Conservation (phyloP, 2,888 invertebrate species). For the Poecilobothrus nobilitatus region DNA sequence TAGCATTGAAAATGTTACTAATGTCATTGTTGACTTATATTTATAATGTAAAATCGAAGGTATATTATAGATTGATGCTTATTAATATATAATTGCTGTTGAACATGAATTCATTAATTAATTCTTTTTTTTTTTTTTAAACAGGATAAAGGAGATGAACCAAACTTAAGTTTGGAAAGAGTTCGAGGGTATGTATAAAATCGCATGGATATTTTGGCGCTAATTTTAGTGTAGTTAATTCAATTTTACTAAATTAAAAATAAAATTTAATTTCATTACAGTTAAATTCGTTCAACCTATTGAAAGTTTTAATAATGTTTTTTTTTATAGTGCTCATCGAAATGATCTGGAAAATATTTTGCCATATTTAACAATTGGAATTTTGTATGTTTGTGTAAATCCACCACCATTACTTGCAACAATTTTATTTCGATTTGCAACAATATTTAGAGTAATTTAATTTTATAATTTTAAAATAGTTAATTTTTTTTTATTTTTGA, state of each 20-base stretch:
- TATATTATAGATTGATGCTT: too few species aligned
- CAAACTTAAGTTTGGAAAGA: slow-evolving; percentile 43
- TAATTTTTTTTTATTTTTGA: neutral
- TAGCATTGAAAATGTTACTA: slow-evolving; percentile 41
- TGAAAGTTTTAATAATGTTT: neutral
- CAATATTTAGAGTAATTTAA: slow-evolving; percentile 45
- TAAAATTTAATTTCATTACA: too few species aligned
- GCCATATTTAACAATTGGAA: slow-evolving; percentile 50
- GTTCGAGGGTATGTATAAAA: slow-evolving; percentile 27
- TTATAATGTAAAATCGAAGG: slow-evolving; percentile 28
- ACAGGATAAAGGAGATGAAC: slow-evolving; percentile 29
- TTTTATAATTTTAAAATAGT: too few species aligned
- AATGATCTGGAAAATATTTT: slow-evolving; percentile 64
- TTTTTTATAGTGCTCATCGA: slow-evolving; percentile 50
- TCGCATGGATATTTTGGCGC: too few species aligned
- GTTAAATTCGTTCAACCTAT: too few species aligned
- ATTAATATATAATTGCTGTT: neutral
- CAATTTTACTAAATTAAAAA: too few species aligned
- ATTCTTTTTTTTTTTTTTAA: neutral
- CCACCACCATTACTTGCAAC: slow-evolving; percentile 48
- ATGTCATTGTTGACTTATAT: slow-evolving; percentile 42
- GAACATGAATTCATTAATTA: neutral
- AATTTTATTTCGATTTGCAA: slow-evolving; percentile 50
- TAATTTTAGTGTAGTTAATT: too few species aligned
- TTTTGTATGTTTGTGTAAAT: slow-evolving; percentile 50